Evolutionary conservation across 2,797 vertebrate genomes (phyloP).

Genomic region (Ciconia nigra): DNA sequence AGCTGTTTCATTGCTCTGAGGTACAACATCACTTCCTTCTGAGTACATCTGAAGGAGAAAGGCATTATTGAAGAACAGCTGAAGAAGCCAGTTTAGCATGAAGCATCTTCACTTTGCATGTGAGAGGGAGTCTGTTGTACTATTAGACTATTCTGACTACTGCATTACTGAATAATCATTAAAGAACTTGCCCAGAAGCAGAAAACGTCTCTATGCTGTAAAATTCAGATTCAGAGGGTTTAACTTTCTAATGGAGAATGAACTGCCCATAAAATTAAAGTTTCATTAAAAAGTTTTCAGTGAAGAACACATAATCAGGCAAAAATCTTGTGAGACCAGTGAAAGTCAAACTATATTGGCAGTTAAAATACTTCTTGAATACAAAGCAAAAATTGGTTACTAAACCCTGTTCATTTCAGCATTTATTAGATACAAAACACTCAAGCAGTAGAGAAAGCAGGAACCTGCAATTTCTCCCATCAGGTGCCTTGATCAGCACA

Average conservation of each 20-base stretch:
- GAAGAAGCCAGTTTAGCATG: not conserved
- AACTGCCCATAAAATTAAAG: not conserved
- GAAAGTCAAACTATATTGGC: not conserved
- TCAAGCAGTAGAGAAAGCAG: not conserved
- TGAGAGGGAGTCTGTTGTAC: not conserved
- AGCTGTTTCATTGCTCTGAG: slow-evolving; percentile 96
- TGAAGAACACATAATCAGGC: not conserved
- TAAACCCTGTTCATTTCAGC: not conserved
- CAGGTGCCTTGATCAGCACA: not conserved
- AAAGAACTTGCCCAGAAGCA: not conserved
- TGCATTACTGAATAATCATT: not conserved
- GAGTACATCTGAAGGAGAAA: slow-evolving; percentile 90
- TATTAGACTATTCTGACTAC: not conserved
- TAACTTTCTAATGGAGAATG: not conserved
- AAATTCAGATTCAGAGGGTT: not conserved
- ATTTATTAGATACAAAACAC: not conserved
- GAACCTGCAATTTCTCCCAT: not conserved
- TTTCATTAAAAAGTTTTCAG: not conserved
- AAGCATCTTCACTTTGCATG: not conserved
- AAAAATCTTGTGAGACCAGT: not conserved
- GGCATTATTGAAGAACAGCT: not conserved
- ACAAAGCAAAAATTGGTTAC: not conserved
- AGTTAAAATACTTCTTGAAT: not conserved
- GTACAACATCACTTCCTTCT: slow-evolving; percentile 92
- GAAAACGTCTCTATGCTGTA: not conserved